phyloP scores from a whole-genome alignment of 2,888 invertebrate genomes.

The Prosopocoilus inquinatus region DNA sequence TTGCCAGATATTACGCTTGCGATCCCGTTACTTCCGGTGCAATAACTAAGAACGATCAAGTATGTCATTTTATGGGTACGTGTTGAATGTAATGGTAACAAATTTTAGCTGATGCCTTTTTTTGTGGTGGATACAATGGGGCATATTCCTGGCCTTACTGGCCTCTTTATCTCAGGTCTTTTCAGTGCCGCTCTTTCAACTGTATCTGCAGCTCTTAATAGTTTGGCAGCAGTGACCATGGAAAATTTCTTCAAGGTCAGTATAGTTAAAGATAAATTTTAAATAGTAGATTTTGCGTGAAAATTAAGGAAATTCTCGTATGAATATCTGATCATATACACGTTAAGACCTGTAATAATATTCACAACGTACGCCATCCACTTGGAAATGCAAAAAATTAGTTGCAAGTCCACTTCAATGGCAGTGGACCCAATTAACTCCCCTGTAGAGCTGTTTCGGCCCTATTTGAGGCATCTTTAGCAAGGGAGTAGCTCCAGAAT shows the following conservation, averaged over 20 bases:
- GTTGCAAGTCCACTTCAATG: too few species aligned
- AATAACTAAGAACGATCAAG: conserved; percentile 70
- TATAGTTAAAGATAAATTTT: too few species aligned
- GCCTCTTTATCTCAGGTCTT: conserved; percentile 87
- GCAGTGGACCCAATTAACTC: too few species aligned
- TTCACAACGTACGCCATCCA: too few species aligned
- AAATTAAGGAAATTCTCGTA: too few species aligned
- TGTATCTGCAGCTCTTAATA: conserved; percentile 87
- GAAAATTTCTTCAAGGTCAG: conserved; percentile 75
- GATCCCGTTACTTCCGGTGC: conserved; percentile 69
- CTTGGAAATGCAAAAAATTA: too few species aligned
- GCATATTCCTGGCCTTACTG: conserved; percentile 74
- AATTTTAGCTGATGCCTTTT: conserved; percentile 64
- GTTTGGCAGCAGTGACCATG: conserved; percentile 84
- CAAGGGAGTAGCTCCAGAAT: too few species aligned
- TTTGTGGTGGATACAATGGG: conserved; percentile 77
- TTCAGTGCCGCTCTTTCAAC: conserved; percentile 91
- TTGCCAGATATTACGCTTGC: conserved; percentile 77
- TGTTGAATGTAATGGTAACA: background rate
- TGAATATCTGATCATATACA: too few species aligned
- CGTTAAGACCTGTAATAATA: too few species aligned
- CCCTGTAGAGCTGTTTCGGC: too few species aligned
- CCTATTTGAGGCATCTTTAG: too few species aligned
- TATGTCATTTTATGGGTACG: conserved; percentile 28
- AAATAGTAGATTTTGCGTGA: too few species aligned